A percentile compares a stretch with the other conserved stretches of the same genome.
Evolutionary conservation across 2,888 invertebrate species (phyloP).

Genomic region (Oscheius myriophilus): DNA sequence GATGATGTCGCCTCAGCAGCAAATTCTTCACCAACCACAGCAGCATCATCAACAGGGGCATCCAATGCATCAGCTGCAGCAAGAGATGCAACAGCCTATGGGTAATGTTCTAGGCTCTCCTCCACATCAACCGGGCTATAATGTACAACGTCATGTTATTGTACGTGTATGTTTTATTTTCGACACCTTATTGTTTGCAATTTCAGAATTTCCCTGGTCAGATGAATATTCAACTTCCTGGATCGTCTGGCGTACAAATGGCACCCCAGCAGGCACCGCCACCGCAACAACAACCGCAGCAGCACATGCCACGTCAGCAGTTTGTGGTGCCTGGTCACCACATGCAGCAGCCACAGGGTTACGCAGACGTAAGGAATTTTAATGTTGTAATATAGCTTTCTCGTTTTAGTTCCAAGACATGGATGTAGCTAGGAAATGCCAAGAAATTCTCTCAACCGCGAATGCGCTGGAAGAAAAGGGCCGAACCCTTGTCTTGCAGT

Average conservation of each 20-base stretch:
- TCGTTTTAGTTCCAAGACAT: slow-evolving; percentile 76
- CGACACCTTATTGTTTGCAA: background rate
- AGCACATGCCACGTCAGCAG: background rate
- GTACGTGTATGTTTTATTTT: background rate
- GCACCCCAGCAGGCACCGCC: background rate
- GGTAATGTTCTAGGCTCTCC: too few species aligned
- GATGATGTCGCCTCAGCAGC: slow-evolving; percentile 11
- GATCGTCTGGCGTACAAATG: slow-evolving; percentile 14
- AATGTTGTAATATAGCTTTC: background rate
- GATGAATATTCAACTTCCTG: slow-evolving; percentile 10
- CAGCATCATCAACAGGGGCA: slow-evolving; percentile 13
- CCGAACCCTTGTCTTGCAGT: slow-evolving; percentile 94
- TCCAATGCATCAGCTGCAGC: slow-evolving; percentile 2
- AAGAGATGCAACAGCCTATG: slow-evolving; percentile 8
- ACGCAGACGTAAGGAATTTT: background rate
- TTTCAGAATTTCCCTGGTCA: slow-evolving; percentile 9
- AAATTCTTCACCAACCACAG: slow-evolving; percentile 16
- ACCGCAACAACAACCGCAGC: slow-evolving; percentile 23
- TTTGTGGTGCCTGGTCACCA: too few species aligned
- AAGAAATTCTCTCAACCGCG: slow-evolving; percentile 92
- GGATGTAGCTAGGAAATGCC: slow-evolving; percentile 81
- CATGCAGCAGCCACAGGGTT: background rate
- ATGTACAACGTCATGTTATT: slow-evolving; percentile 9
- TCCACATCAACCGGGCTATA: slow-evolving; percentile 5
- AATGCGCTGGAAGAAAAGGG: slow-evolving; percentile 95